phyloP scores from a whole-genome alignment of 2,797 vertebrate genomes.

The Channallabes apus region DNA sequence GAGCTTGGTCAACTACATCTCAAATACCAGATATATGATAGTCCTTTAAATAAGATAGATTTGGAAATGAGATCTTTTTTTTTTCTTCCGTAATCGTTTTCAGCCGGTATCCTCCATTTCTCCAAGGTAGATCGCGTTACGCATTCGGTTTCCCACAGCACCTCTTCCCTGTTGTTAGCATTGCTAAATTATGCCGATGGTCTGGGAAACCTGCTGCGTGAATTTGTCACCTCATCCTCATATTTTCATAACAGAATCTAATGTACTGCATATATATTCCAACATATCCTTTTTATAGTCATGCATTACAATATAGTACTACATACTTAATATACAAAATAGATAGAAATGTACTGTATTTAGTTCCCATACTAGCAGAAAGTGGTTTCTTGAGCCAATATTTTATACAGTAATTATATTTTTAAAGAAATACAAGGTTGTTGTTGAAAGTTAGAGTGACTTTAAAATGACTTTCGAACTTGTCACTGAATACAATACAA shows the following conservation, averaged over 20 bases:
- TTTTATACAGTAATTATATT: background rate
- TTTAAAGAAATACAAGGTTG: background rate
- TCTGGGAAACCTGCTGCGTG: background rate
- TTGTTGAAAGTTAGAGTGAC: no score
- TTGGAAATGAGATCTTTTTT: conserved; percentile 10
- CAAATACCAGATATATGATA: conserved; percentile 4
- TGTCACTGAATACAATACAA: no score
- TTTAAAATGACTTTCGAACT: no score
- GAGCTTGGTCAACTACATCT: conserved; percentile 21
- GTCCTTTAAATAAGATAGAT: conserved; percentile 17
- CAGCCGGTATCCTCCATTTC: background rate
- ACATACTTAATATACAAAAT: background rate
- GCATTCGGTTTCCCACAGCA: background rate
- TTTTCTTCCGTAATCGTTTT: background rate
- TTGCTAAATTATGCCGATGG: background rate
- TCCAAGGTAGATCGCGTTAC: background rate
- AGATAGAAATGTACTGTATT: background rate
- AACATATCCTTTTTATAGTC: background rate
- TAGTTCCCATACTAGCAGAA: background rate
- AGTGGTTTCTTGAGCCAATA: background rate
- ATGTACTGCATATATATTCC: background rate
- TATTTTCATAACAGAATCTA: background rate
- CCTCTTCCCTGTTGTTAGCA: background rate
- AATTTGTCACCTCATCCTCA: background rate
- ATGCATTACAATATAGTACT: background rate